phyloP scores from a whole-genome alignment of 1,140 invertebrate genomes.

The Catajapyx aquilonaris region DNA sequence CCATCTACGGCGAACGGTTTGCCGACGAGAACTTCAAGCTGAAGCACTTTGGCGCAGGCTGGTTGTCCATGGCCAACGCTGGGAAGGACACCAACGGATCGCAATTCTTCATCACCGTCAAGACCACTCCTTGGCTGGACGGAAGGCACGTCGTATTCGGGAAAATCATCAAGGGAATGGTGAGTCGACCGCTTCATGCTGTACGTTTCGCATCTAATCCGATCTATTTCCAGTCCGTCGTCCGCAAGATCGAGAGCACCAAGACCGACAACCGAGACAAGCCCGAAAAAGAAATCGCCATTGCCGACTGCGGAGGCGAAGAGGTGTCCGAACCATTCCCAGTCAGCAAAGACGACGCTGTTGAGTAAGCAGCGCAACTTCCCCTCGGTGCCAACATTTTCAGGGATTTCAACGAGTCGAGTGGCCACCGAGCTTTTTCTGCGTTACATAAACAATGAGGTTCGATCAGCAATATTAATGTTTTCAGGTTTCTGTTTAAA shows the following conservation, averaged over 20 bases:
- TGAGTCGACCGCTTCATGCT: no score
- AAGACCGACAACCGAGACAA: constrained; percentile 52
- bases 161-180: constrained; percentile 79
- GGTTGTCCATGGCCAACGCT: constrained; percentile 92
- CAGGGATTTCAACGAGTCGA: no score
- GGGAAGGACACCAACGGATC: constrained; percentile 94
- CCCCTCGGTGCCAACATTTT: no score
- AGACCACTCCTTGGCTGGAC: constrained; percentile 85
- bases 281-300: constrained; percentile 57
- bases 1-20: constrained; percentile 86
- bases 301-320: constrained; percentile 47
- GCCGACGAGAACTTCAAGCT: constrained; percentile 95
- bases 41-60: constrained; percentile 89
- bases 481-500: no score
- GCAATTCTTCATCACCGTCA: constrained; percentile 92
- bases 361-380: constrained; percentile 28
- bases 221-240: constrained; percentile 44
- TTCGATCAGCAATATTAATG: no score
- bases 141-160: constrained; percentile 95
- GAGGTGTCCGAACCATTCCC: constrained; percentile 49
- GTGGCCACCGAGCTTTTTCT: no score
- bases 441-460: no score
- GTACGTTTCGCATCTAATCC: no score
- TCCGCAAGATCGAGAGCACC: constrained; percentile 61
- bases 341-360: constrained; percentile 60